phyloP scores from a whole-genome alignment of 2,888 invertebrate genomes.

The Pristionchus arcanus region DNA sequence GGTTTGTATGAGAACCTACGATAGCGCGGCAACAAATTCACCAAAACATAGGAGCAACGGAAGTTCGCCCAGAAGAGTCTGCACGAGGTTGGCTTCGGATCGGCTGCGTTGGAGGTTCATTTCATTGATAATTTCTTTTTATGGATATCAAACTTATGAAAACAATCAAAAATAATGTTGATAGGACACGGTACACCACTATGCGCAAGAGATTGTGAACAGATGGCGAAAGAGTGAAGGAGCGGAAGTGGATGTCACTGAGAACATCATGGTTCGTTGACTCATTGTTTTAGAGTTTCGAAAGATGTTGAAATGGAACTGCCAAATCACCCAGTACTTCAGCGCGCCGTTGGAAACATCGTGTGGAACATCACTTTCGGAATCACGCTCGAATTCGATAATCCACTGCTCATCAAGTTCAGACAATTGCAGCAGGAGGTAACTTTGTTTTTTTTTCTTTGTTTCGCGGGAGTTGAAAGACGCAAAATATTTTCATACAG shows the following conservation, averaged over 20 bases:
- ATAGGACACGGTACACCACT: neutral
- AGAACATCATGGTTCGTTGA: conserved; percentile 1
- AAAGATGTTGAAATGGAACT: neutral
- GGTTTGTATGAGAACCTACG: neutral
- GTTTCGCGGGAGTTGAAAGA: too few relatives aligned
- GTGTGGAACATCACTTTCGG: conserved; percentile 33
- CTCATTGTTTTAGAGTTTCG: neutral
- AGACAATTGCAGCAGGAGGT: neutral
- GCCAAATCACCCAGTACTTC: neutral
- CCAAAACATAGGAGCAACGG: neutral
- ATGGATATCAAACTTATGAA: too few relatives aligned
- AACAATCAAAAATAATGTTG: neutral
- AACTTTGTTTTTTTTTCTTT: too few relatives aligned
- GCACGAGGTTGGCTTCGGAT: conserved; percentile 32
- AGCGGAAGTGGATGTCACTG: neutral
- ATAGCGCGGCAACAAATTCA: too few relatives aligned
- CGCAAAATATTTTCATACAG: neutral
- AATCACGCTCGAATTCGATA: conserved; percentile 32
- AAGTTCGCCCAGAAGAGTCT: neutral
- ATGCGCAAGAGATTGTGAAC: neutral
- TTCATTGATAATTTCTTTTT: neutral
- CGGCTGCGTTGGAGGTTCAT: neutral
- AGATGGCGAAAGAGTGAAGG: neutral
- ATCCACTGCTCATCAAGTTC: conserved; percentile 14
- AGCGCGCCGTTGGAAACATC: conserved; percentile 23